Evolutionary conservation across 2,888 invertebrate species (phyloP), one percentile per base, ranked within the genome.

Genomic region (Patella ulyssiponensis): DNA sequence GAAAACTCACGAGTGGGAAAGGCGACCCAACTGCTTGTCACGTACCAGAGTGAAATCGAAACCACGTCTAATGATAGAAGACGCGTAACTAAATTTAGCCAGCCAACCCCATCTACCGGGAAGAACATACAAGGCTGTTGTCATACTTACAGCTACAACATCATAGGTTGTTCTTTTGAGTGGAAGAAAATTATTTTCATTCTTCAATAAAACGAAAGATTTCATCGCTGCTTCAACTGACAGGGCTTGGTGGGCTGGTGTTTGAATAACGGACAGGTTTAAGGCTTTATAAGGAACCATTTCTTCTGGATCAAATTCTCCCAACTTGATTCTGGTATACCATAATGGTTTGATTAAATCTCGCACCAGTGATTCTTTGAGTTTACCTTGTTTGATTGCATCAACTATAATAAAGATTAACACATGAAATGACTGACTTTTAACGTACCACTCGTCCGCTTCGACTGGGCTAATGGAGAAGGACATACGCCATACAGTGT

Each of bases 301-400:
- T 27, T 70, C 73, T 20, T 74, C 76, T 0, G 82, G 82, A 20
- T 82, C 82, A 51, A 82, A 82, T 51, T 82, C 82, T n/a, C 82
- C 82, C 14, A 82, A 69, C 27, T 64, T 79, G 87, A 88, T 87
- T 74, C 88, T 79, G n/a, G 86, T 86, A 75, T 87, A 84, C 79
- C 88, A 87, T 69, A 88, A 77, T 17, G 86, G 86, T 73, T 85
- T 87, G 2, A 84, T 86, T 54, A 81, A 75, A 27, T 83, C 84
- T 33, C 84, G 73, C 2, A 87, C 81, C 14, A 82, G 78, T 0
- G 27, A 72, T 75, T 86, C 85, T 0, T 77, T 82, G 44, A 86
- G 73, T 74, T 81, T 84, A 17, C 83, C 84, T 73, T 82, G 76
- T 64, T 84, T 79, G 4, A 86, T 80, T 14, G 86, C 86, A 69